Percentiles rank a stretch among this genome's conserved stretches.
Evolutionary conservation across 2,797 vertebrate species (phyloP).

Genomic region (Amniataba percoides): DNA sequence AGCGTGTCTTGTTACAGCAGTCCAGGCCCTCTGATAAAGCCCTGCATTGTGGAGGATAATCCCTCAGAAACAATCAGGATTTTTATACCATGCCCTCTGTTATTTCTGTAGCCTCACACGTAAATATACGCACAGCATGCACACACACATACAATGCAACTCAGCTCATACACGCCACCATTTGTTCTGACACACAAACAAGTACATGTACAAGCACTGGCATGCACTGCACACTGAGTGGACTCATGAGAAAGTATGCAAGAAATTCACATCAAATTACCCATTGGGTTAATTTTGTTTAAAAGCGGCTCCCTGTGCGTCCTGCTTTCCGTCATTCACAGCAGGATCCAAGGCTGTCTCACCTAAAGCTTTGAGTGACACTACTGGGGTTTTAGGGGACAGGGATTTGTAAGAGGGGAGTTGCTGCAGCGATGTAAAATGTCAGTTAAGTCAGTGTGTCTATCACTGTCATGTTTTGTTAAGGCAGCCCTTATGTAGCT

Average conservation of each 20-base stretch:
- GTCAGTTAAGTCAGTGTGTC: conserved; percentile 60
- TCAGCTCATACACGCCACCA: conserved; percentile 26
- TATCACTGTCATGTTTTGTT: conserved; percentile 70
- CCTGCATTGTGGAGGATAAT: conserved; percentile 78
- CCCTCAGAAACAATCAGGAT: conserved; percentile 76
- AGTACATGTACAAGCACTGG: conserved; percentile 58
- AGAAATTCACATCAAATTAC: conserved; percentile 57
- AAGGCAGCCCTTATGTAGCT: conserved; percentile 60
- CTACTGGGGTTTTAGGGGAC: conserved; percentile 9
- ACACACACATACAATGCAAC: conserved; percentile 19
- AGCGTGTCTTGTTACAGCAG: conserved; percentile 81
- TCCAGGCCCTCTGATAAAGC: conserved; percentile 73
- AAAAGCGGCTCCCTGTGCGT: conserved; percentile 3
- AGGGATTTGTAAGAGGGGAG: conserved; percentile 27
- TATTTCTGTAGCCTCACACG: conserved; percentile 54
- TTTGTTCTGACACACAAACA: conserved; percentile 53
- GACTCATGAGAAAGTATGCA: conserved; percentile 74
- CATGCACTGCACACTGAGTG: conserved; percentile 51
- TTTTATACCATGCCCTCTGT: conserved; percentile 63
- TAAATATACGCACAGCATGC: conserved; percentile 29
- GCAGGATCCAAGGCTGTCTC: conserved; percentile 8
- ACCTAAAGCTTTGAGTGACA: conserved; percentile 34
- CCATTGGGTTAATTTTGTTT: conserved; percentile 49
- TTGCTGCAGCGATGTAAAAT: conserved; percentile 34
- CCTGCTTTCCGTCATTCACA: conserved; percentile 28